Evolutionary conservation across 2,113 vertebrate species (phyloP).

Genomic region (Ahaetulla prasina): DNA sequence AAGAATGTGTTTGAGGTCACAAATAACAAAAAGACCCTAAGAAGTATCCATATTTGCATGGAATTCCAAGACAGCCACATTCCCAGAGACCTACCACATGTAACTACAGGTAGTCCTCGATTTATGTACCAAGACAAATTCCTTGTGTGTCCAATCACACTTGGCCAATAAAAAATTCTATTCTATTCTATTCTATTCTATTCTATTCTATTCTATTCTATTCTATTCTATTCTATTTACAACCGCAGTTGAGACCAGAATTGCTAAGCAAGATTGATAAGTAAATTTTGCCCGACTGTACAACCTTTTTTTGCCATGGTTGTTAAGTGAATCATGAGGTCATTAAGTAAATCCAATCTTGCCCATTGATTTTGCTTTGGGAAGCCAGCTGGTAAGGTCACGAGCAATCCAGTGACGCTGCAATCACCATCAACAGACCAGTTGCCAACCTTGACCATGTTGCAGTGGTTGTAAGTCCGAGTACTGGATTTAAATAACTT

Average conservation of each 20-base stretch:
- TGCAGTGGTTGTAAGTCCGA: background rate
- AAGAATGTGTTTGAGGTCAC: background rate
- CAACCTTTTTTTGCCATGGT: background rate
- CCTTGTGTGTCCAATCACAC: too few relatives aligned
- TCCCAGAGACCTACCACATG: background rate
- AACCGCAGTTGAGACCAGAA: background rate
- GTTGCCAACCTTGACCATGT: background rate
- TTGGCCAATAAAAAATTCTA: too few relatives aligned
- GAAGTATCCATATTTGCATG: background rate
- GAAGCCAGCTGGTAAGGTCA: background rate
- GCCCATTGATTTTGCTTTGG: background rate
- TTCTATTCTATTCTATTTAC: too few relatives aligned
- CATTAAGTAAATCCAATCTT: background rate
- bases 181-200: too few relatives aligned
- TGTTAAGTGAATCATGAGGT: background rate
- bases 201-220: too few relatives aligned
- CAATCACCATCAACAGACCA: background rate
- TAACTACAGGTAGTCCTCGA: background rate
- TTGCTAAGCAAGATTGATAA: background rate
- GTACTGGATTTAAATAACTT: background rate
- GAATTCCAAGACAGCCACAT: background rate
- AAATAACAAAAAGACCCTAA: background rate
- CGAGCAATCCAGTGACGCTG: background rate
- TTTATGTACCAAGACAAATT: too few relatives aligned
- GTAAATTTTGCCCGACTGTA: background rate